phyloP scores from a whole-genome alignment of 2,113 vertebrate species.

The Corythaixoides concolor region DNA sequence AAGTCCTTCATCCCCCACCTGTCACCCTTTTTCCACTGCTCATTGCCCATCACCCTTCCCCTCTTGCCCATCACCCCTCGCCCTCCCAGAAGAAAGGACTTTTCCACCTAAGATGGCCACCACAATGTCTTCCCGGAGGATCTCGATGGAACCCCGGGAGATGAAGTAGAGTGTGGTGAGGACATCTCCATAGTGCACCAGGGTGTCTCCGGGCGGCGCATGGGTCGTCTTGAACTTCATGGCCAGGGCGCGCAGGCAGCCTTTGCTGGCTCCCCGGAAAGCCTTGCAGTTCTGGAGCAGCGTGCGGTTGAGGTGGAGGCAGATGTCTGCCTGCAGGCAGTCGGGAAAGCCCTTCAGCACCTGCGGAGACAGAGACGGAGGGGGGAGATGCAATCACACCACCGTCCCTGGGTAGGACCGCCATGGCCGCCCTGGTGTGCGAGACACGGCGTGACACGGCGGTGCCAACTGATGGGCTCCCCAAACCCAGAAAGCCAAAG shows the following conservation, averaged over 20 bases:
- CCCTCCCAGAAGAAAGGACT: conserved; percentile 2
- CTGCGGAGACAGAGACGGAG: conserved; percentile 62
- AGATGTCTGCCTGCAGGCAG: conserved; percentile 98
- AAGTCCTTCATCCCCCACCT: neutral
- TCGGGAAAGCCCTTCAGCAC: conserved; percentile 98
- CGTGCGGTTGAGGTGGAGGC: conserved; percentile 93
- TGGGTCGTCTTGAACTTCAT: conserved; percentile 96
- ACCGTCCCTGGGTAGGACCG: rapidly evolving
- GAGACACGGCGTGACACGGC: rapidly evolving
- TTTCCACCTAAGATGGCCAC: conserved; percentile 92
- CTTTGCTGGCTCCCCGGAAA: conserved; percentile 92
- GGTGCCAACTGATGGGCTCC: neutral
- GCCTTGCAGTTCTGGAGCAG: conserved; percentile 94
- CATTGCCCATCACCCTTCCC: neutral
- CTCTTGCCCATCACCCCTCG: rapidly evolving
- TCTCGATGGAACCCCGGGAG: conserved; percentile 96
- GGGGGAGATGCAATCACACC: neutral
- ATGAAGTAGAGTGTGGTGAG: conserved; percentile 97
- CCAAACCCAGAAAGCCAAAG: neutral
- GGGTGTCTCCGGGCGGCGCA: conserved; percentile 91
- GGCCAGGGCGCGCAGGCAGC: conserved; percentile 92
- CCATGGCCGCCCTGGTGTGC: rapidly evolving
- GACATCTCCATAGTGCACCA: conserved; percentile 95
- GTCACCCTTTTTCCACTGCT: neutral
- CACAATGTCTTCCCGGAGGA: conserved; percentile 91